Conservation (phyloP, 2,113 vertebrate genomes). For the Holacanthus passer region DNA sequence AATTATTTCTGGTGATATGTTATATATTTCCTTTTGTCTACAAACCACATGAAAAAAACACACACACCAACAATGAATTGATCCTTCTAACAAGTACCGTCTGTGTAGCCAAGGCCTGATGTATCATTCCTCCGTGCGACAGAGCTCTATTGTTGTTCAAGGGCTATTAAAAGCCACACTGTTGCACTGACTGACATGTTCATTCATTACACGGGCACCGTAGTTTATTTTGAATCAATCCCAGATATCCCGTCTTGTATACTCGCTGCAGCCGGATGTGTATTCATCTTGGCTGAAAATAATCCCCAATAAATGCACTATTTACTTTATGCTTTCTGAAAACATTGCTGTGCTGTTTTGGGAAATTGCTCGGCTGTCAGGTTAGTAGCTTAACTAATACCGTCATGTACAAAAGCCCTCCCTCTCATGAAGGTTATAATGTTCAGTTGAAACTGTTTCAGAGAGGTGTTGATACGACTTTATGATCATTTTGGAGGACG, state of each 20-base stretch:
- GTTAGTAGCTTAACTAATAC: neutral
- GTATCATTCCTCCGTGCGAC: neutral
- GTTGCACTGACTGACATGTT: neutral
- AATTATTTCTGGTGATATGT: neutral
- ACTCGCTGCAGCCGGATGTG: neutral
- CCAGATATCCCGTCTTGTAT: neutral
- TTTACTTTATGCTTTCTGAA: neutral
- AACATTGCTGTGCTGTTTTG: neutral
- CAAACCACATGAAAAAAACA: constrained; percentile 1
- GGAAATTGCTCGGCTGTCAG: neutral
- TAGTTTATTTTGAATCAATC: neutral
- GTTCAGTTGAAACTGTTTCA: neutral
- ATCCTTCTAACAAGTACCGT: neutral
- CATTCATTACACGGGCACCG: neutral
- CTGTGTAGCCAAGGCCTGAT: neutral
- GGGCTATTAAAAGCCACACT: neutral
- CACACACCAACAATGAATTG: neutral
- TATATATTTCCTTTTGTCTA: neutral
- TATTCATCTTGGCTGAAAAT: neutral
- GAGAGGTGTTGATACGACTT: neutral
- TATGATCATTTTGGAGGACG: neutral
- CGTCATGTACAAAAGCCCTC: neutral
- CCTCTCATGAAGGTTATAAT: neutral
- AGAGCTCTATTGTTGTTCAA: neutral
- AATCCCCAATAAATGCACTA: neutral